Percentiles rank a stretch among this genome's conserved stretches.
Evolutionary conservation across 2,113 vertebrate species (phyloP).

Genomic region (Vidua macroura): DNA sequence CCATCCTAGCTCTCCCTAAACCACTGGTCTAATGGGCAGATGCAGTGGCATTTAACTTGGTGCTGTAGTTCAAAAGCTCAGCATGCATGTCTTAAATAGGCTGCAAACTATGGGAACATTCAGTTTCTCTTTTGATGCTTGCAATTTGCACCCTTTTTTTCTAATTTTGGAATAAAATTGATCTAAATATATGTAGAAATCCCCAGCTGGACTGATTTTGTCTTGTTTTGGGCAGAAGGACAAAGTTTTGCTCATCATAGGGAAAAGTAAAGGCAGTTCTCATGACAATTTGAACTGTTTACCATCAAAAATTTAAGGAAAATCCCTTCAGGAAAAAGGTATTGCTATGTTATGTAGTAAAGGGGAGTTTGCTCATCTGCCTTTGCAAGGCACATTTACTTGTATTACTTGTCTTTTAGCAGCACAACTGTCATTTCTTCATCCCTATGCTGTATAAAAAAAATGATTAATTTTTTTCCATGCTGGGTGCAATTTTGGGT

Average conservation of each 20-base stretch:
- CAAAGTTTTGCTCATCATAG: neutral
- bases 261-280: neutral
- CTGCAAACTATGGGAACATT: neutral
- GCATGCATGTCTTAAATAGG: neutral
- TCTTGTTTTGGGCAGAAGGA: neutral
- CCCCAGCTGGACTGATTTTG: fast-evolving
- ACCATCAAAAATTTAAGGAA: neutral
- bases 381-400: neutral
- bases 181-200: neutral
- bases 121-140: neutral
- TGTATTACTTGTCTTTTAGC: neutral
- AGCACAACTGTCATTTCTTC: neutral
- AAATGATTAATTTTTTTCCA: neutral
- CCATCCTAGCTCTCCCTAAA: neutral
- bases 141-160: neutral
- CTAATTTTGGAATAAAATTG: neutral
- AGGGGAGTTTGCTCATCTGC: neutral
- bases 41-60: neutral
- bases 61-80: neutral
- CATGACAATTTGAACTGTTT: neutral
- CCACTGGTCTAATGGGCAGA: neutral
- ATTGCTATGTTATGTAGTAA: neutral
- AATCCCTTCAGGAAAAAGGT: neutral
- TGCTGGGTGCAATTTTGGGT: neutral
- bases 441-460: neutral